phyloP scores from a whole-genome alignment of 2,113 vertebrate species.

The Cryptomyrus ogoouensis region DNA sequence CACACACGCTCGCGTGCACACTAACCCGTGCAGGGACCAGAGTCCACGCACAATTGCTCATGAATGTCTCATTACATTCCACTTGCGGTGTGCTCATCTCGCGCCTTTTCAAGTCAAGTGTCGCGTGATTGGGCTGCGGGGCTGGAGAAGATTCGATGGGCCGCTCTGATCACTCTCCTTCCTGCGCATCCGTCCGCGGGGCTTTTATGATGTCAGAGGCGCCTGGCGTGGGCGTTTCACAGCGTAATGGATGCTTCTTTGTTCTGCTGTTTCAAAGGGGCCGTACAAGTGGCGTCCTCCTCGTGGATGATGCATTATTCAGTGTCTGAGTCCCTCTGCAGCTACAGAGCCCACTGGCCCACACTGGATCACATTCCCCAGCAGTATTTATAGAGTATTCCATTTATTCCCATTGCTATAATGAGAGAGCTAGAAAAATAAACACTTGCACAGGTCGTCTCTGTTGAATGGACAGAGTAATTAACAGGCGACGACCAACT shows the following conservation, averaged over 20 bases:
- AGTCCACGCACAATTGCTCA: background rate
- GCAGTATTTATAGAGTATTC: background rate
- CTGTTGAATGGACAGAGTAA: background rate
- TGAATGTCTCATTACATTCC: constrained; percentile 1
- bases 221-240: background rate
- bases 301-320: constrained; percentile 1
- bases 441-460: background rate
- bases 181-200: background rate
- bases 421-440: background rate
- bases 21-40: background rate
- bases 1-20: background rate
- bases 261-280: constrained; percentile 15
- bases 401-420: constrained; percentile 8
- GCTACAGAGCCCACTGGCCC: background rate
- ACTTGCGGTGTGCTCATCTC: background rate
- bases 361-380: too few relatives aligned
- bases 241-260: background rate
- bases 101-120: constrained; percentile 15
- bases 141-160: background rate
- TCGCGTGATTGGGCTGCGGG: background rate
- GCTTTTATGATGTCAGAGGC: constrained; percentile 10
- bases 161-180: background rate
- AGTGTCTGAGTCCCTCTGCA: background rate
- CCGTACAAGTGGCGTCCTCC: background rate
- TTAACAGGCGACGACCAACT: background rate